These are phyloP conservation scores for Macrophya alboannulata DNA, from an alignment of 2,888 invertebrate genomes.

Conservation along the genomic window DNA sequence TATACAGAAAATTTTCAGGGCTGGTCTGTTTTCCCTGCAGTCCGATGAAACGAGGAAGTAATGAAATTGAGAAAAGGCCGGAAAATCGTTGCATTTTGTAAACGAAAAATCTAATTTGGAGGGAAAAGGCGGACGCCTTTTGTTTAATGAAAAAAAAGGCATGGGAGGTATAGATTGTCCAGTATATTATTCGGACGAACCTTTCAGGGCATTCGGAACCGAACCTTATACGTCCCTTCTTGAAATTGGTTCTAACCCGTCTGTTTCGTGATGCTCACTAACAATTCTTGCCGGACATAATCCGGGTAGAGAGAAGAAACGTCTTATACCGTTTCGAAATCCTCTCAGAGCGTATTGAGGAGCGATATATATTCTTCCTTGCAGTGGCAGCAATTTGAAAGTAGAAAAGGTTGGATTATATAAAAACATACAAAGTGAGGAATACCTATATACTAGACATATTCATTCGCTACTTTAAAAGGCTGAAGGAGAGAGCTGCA, in stretches of 20 bases:
- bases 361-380: not conserved
- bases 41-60: not conserved
- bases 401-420: constrained; percentile 28
- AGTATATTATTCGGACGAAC: not conserved
- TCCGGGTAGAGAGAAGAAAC: not conserved
- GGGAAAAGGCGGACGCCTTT: not conserved
- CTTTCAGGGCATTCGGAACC: not conserved
- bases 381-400: constrained; percentile 13
- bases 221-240: not conserved
- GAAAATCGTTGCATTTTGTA: not conserved
- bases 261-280: constrained; percentile 2
- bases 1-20: not conserved
- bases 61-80: not conserved
- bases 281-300: constrained; percentile 40
- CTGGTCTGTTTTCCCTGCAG: not conserved
- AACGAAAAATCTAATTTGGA: not conserved
- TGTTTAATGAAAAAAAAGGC: not conserved
- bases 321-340: constrained; percentile 35
- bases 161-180: not conserved
- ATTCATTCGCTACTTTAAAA: not conserved
- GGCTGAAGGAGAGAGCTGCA: not conserved
- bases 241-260: constrained; percentile 34
- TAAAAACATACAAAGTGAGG: constrained; percentile 34
- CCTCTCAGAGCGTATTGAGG: constrained; percentile 16
- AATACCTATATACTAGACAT: not conserved